phyloP scores from a whole-genome alignment of 2,113 vertebrate species.

The Bos javanicus region DNA sequence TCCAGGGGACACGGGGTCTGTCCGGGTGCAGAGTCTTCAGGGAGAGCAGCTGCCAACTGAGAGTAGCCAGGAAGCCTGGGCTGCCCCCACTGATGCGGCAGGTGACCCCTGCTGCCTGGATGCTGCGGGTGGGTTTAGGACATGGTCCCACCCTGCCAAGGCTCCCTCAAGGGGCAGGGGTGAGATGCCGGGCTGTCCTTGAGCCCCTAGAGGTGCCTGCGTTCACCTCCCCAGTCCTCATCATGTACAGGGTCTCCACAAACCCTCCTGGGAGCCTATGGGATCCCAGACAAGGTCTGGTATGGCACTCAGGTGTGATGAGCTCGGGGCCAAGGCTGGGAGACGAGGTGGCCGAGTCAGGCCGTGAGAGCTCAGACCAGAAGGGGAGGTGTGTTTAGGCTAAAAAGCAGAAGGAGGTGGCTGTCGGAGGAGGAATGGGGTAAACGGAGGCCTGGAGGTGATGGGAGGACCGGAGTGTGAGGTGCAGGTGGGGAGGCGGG shows the following conservation, averaged over 20 bases:
- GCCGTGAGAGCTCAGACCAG: too few species aligned
- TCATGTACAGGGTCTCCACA: neutral
- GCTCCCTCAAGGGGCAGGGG: neutral
- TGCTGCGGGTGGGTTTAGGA: accelerated
- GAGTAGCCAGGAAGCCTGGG: neutral
- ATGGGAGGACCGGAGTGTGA: accelerated
- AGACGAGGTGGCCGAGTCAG: neutral
- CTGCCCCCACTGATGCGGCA: too few species aligned
- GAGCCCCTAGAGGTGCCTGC: neutral
- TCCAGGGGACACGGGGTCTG: neutral
- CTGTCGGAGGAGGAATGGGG: accelerated
- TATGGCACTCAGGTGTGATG: neutral
- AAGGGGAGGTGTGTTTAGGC: neutral
- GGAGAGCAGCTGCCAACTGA: neutral
- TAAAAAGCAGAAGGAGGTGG: neutral
- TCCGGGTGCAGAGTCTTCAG: too few species aligned
- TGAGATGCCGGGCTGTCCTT: neutral
- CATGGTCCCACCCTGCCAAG: neutral
- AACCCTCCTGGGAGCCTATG: neutral
- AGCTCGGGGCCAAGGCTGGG: neutral
- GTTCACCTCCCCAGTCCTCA: neutral
- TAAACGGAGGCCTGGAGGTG: neutral
- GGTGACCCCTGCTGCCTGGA: neutral
- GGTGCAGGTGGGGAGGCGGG: accelerated
- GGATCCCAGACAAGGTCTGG: neutral